These are phyloP conservation scores for Cyrtonyx montezumae DNA, from an alignment of 2,113 vertebrate species.

Conservation along the genomic window DNA sequence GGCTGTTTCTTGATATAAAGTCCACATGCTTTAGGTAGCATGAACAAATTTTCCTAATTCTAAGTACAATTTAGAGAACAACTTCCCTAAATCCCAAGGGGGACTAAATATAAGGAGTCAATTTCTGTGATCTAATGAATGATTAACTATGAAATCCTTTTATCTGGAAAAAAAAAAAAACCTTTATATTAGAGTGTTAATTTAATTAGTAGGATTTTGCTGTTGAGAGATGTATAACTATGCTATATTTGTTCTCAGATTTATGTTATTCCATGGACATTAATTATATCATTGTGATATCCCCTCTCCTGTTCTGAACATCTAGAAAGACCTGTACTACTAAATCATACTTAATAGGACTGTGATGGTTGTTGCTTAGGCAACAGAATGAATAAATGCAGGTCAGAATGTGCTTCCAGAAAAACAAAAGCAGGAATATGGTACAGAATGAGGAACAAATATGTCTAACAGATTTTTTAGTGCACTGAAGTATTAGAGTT, in stretches of 20 bases:
- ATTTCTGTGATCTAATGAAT: conserved; percentile 35
- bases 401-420: conserved; percentile 81
- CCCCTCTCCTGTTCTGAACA: conserved; percentile 68
- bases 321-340: conserved; percentile 74
- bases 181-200: conserved; percentile 24
- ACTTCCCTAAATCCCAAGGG: not conserved
- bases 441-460: conserved; percentile 42
- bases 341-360: conserved; percentile 79
- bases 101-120: conserved; percentile 4
- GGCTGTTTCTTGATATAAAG: not conserved
- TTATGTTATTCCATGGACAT: conserved; percentile 44
- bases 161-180: conserved; percentile 1
- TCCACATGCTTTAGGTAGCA: not conserved
- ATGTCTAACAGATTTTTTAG: conserved; percentile 51
- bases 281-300: conserved; percentile 71
- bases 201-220: conserved; percentile 44
- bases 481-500: conserved; percentile 43
- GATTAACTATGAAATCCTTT: conserved; percentile 33
- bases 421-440: conserved; percentile 74
- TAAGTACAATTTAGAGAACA: not conserved
- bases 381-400: conserved; percentile 89
- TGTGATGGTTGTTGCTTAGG: conserved; percentile 87
- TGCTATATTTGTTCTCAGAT: conserved; percentile 6
- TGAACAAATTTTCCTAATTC: conserved; percentile 26
- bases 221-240: conserved; percentile 27